A percentile compares a stretch with the other conserved stretches of the same genome.
phyloP scores from a whole-genome alignment of 2,113 vertebrate genomes.

The Anser cygnoides region DNA sequence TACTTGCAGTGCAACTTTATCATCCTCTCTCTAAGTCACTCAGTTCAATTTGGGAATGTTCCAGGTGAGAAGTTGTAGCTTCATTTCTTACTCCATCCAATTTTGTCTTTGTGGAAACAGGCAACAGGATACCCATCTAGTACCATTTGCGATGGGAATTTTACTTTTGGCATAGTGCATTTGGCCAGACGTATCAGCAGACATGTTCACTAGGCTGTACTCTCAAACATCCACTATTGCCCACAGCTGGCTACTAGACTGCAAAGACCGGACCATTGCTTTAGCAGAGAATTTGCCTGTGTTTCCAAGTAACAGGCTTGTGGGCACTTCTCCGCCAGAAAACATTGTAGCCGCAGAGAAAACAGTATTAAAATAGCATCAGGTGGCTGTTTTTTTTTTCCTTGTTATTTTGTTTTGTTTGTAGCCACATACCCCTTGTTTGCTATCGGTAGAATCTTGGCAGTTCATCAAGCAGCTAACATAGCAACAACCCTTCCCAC shows the following conservation, averaged over 20 bases:
- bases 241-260: neutral
- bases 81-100: neutral
- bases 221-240: neutral
- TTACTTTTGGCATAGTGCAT: neutral
- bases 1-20: neutral
- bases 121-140: neutral
- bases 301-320: neutral
- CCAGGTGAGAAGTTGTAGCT: neutral
- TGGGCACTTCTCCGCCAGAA: neutral
- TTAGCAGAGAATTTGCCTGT: neutral
- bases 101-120: neutral
- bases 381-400: neutral
- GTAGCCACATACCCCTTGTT: neutral
- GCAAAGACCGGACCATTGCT: neutral
- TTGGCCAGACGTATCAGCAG: neutral
- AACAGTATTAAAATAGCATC: neutral
- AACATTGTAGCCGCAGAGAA: neutral
- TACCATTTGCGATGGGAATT: neutral
- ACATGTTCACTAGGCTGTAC: neutral
- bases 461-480: neutral
- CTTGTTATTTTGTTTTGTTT: neutral
- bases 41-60: neutral
- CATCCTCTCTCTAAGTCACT: neutral
- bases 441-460: neutral
- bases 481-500: neutral